These are phyloP conservation scores for Myodes glareolus DNA, from an alignment of 2,113 vertebrate genomes.

Conservation along the genomic window DNA sequence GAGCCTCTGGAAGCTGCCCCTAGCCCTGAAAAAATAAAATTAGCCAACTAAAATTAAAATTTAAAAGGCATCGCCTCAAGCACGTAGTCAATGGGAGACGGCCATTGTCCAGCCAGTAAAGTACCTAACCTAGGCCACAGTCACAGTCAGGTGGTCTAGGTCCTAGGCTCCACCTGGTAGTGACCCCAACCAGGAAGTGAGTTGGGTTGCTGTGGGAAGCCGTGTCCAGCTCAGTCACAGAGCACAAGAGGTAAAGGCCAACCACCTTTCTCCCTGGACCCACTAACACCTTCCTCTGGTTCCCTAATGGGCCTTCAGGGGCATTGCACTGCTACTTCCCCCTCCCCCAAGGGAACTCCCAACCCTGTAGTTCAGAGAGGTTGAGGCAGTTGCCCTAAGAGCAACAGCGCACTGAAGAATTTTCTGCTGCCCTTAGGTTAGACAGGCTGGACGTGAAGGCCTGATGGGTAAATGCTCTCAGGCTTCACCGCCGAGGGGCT, in stretches of 20 bases:
- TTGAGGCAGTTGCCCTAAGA: neutral
- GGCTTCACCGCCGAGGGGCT: neutral
- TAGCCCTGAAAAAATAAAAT: neutral
- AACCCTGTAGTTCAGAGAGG: neutral
- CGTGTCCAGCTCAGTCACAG: neutral
- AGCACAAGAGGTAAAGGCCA: neutral
- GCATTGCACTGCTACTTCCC: neutral
- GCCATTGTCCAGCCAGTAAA: neutral
- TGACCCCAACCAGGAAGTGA: neutral
- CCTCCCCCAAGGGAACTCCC: neutral
- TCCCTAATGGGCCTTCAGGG: neutral
- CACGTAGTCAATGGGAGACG: neutral
- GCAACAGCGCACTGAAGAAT: too few relatives aligned
- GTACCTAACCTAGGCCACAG: neutral
- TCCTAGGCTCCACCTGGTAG: neutral
- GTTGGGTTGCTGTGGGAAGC: neutral
- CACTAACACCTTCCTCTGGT: neutral
- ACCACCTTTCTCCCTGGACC: neutral
- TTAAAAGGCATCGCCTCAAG: neutral
- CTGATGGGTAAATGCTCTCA: too few relatives aligned
- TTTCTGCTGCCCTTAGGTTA: neutral
- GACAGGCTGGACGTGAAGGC: neutral
- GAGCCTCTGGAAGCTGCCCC: neutral
- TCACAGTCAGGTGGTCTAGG: neutral
- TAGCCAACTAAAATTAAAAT: neutral